Evolutionary conservation across 2,888 invertebrate genomes (phyloP), one percentile per base, ranked within the genome.

Genomic region (Cheilosia urbana): DNA sequence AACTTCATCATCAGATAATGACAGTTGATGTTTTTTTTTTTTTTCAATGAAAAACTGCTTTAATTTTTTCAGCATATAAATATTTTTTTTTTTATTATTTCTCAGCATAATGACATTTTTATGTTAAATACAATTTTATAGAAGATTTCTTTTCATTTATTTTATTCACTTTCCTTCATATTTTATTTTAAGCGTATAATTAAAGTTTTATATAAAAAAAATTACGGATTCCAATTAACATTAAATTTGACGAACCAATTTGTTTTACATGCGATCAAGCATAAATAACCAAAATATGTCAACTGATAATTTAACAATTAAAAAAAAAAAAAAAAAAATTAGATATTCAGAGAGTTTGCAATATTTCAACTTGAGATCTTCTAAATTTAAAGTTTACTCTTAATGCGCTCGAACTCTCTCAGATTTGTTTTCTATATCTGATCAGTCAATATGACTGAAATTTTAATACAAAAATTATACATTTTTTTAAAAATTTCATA

Each of bases 391-490:
- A 77, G 71, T 85, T 81, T 68, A 72, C 68, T 72, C 34, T 63
- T 45, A 34, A n/a, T 58, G 34, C 21, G 49, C 62, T 55, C 72
- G 68, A 53, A 71, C 76, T 85, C 85, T 79, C 79, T 47, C 65
- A 75, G 53, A 55, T 68, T 78, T 65, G 62, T 78, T 55, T 73
- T 58, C 30, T 40, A 34, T 75, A 40, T 66, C 49, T 51, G 21
- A 80, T 85, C 89, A 90, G 89, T 90, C 90, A 90, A 90, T 90
- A 90, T 90, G 90, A 90, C 90, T 88, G 88, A 89, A 83, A 72
- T 68, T 79, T 42, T 79, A 87, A 83, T 87, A 77, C 82, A 85
- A 81, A 84, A 87, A 60, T 69, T 68, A 57, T 63, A 27, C 24
- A 65, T 75, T 71, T 71, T 47, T 76, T 87, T 82, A 66, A 66